Evolutionary conservation across 2,113 vertebrate species (phyloP), one percentile per base, ranked within the genome.

Genomic region (Indicator indicator): DNA sequence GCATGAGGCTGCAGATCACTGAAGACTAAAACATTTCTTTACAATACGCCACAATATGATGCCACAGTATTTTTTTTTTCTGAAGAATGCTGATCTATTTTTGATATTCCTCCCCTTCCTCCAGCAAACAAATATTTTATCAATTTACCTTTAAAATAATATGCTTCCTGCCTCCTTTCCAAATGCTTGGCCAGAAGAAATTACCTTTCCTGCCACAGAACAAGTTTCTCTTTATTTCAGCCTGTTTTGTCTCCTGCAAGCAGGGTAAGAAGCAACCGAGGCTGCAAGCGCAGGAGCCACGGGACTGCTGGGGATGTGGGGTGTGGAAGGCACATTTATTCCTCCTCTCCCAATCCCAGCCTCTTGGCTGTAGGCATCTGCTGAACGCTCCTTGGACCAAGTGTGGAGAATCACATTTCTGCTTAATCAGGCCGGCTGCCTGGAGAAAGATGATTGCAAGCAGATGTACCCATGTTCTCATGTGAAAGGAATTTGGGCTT

Each of bases 111-210:
- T 95, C 76, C 80, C 33, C 56, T 87, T 92, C 46, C 82, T 95
- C 60, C 36, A 94, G 63, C 24, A 95, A 96, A 88, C 40, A 94
- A 83, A 80, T 44, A 96, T 90, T 96, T 96, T 88, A 96, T 93
- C 92, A 67, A 18, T 93, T 97, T 97, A 97, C 98, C 97, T 97
- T 95, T 63, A 88, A 92, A 79, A 89, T 78, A 93, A 89, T 82
- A 89, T 1, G 59, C 75, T 95, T 97, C 80, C 86, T 72, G 86
- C 89, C 76, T 97, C 80, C 95, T 96, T 86, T 78, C 90, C 88
- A 81, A 96, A 62, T 23, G 88, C 52, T 76, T 88, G 86, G 84
- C 81, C 83, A 75, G 83, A 93, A 96, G 92, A 97, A 96, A 89
- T 50, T 46, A 70, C 73, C 55, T 95, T 84, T 83, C 72, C 91